Evolutionary conservation across 2,888 invertebrate species (phyloP).

Genomic region (Crocallis elinguaria): DNA sequence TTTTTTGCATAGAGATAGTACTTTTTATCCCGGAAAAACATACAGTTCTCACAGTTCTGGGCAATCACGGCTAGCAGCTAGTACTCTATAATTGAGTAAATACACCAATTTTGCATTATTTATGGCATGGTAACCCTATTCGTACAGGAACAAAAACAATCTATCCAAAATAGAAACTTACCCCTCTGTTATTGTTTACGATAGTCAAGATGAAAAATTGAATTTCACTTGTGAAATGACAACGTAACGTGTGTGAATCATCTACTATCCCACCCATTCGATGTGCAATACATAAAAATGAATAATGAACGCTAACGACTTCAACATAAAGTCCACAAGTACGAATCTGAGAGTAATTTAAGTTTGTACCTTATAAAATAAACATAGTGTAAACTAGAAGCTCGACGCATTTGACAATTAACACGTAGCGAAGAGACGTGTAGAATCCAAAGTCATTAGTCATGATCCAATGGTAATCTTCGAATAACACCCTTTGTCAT

Average conservation of each 20-base stretch:
- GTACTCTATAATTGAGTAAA: too few relatives aligned
- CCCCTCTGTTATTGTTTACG: conserved; percentile 67
- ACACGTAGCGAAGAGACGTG: conserved; percentile 64
- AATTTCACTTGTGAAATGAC: conserved; percentile 76
- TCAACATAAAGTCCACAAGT: background rate
- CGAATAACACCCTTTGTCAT: conserved; percentile 76
- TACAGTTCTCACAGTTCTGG: too few relatives aligned
- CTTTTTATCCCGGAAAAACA: too few relatives aligned
- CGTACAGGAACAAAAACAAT: conserved; percentile 47
- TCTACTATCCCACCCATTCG: conserved; percentile 42
- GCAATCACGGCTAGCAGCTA: too few relatives aligned
- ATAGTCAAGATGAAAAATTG: conserved; percentile 76
- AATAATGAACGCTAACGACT: conserved; percentile 15
- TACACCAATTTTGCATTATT: too few relatives aligned
- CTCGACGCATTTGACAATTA: conserved; percentile 74
- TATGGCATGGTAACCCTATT: conserved; percentile 19
- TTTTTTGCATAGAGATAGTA: too few relatives aligned
- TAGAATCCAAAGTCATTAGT: conserved; percentile 74
- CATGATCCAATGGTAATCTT: conserved; percentile 79
- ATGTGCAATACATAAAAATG: background rate
- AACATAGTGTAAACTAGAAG: conserved; percentile 78
- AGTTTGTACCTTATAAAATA: conserved; percentile 64
- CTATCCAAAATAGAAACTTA: conserved; percentile 60
- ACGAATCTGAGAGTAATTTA: conserved; percentile 6
- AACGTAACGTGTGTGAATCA: conserved; percentile 67